phyloP scores from a whole-genome alignment of 1,140 invertebrate species.

The Magallana gigas region DNA sequence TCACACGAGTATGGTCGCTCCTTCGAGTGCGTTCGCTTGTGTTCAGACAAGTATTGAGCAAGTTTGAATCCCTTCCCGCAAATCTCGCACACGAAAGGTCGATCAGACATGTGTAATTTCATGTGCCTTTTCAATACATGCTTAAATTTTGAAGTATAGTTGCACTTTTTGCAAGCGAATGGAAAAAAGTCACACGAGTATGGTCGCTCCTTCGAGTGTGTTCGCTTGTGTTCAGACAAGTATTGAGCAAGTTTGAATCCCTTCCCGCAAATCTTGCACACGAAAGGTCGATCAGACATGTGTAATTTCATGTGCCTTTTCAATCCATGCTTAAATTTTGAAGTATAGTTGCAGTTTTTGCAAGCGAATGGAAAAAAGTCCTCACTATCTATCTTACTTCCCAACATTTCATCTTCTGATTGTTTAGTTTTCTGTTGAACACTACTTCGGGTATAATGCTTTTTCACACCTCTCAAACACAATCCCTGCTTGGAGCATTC shows the following conservation, averaged over 20 bases:
- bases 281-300: background rate
- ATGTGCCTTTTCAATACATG: slow-evolving; percentile 41
- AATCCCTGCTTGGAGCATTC: background rate
- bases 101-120: no score
- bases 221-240: slow-evolving; percentile 86
- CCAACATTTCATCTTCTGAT: background rate
- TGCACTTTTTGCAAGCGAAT: background rate
- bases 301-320: slow-evolving; percentile 9
- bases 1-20: slow-evolving; percentile 90
- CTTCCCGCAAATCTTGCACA: slow-evolving; percentile 47
- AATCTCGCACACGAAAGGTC: slow-evolving; percentile 32
- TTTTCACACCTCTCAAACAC: background rate
- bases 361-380: background rate
- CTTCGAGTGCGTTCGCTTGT: slow-evolving; percentile 95
- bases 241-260: slow-evolving; percentile 42
- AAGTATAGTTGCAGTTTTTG: background rate
- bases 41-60: slow-evolving; percentile 75
- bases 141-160: background rate
- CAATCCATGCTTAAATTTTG: slow-evolving; percentile 28
- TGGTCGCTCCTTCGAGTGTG: slow-evolving; percentile 95
- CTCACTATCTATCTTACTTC: background rate
- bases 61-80: slow-evolving; percentile 50
- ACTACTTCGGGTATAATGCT: background rate
- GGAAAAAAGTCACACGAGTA: slow-evolving; percentile 82
- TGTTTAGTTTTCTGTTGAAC: background rate